Conservation (phyloP, 2,888 invertebrate genomes). For the Plebejus melissa region DNA sequence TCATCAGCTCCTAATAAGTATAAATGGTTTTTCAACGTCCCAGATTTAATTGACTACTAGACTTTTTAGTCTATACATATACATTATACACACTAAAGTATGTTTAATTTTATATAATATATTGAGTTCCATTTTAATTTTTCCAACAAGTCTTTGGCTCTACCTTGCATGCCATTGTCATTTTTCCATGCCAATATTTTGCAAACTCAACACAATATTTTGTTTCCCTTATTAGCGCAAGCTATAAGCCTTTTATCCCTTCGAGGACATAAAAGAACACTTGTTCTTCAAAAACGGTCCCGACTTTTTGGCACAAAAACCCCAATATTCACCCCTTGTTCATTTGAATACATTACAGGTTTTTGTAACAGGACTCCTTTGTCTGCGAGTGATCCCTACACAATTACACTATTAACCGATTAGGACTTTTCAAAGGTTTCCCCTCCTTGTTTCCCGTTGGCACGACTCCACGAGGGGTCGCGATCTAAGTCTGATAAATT, state of each 20-base stretch:
- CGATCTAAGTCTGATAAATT: slow-evolving; percentile 48
- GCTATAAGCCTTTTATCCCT: background rate
- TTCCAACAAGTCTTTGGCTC: too few species aligned
- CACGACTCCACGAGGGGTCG: slow-evolving; percentile 38
- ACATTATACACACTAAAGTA: too few species aligned
- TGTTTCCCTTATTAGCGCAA: background rate
- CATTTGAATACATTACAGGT: slow-evolving; percentile 28
- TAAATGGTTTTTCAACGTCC: background rate
- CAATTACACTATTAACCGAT: slow-evolving; percentile 62
- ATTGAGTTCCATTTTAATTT: too few species aligned
- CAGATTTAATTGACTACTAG: background rate
- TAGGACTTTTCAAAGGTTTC: slow-evolving; percentile 57
- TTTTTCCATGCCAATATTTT: too few species aligned
- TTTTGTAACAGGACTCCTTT: slow-evolving; percentile 31
- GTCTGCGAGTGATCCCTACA: slow-evolving; percentile 45
- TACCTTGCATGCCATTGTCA: too few species aligned
- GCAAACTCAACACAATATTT: background rate
- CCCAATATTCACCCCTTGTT: slow-evolving; percentile 26
- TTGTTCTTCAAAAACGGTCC: slow-evolving; percentile 36
- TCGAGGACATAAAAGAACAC: background rate
- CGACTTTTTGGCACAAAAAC: slow-evolving; percentile 29
- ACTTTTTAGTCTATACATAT: too few species aligned
- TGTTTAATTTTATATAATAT: too few species aligned
- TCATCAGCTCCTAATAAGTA: background rate
- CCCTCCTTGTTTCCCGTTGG: slow-evolving; percentile 27